Evolutionary conservation across 2,888 invertebrate genomes (phyloP).

Genomic region (Hemaris fuciformis): DNA sequence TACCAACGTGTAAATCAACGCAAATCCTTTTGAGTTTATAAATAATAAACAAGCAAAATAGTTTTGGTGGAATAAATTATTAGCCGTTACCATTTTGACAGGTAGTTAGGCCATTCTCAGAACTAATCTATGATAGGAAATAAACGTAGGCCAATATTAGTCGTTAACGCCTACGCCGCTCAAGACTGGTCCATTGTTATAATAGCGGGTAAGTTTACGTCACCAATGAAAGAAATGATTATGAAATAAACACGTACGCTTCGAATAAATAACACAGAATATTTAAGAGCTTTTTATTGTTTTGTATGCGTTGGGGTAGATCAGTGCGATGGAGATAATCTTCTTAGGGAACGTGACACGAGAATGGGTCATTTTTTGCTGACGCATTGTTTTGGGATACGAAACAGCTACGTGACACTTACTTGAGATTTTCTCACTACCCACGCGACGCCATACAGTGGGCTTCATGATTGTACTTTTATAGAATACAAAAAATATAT

Average conservation of each 20-base stretch:
- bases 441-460: not conserved
- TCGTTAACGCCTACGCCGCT: slow-evolving; percentile 51
- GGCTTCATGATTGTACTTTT: not conserved
- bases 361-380: slow-evolving; percentile 63
- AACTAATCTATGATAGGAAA: slow-evolving; percentile 50
- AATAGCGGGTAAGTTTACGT: slow-evolving; percentile 19
- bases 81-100: slow-evolving; percentile 47
- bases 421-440: not conserved
- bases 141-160: slow-evolving; percentile 48
- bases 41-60: not conserved
- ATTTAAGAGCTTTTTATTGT: slow-evolving; percentile 44
- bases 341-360: slow-evolving; percentile 60
- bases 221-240: slow-evolving; percentile 10
- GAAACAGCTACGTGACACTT: slow-evolving; percentile 40
- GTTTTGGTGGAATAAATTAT: slow-evolving; percentile 32
- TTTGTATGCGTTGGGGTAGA: slow-evolving; percentile 56
- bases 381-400: slow-evolving; percentile 65
- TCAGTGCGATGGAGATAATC: slow-evolving; percentile 59
- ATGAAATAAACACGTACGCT: slow-evolving; percentile 4
- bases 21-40: too few relatives aligned
- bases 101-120: slow-evolving; percentile 42
- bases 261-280: slow-evolving; percentile 28
- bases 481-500: not conserved
- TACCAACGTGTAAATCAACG: too few relatives aligned
- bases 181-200: slow-evolving; percentile 35